Percentiles rank a stretch among this genome's conserved stretches.
Evolutionary conservation across 2,797 vertebrate species (phyloP).

Genomic region (Anguilla obscura): DNA sequence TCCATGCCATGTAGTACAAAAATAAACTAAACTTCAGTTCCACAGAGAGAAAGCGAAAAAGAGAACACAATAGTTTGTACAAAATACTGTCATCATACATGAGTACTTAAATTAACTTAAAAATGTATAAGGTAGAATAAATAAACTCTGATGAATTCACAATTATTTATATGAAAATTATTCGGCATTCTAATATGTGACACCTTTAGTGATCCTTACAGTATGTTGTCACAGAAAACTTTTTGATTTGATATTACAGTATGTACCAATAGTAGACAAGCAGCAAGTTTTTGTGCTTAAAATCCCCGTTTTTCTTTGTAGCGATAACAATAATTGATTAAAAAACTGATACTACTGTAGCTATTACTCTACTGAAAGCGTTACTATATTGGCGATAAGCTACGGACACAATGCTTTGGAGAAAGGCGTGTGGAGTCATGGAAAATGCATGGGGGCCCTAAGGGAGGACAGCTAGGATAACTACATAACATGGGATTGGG

Average conservation of each 20-base stretch:
- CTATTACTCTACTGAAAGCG: conserved; percentile 91
- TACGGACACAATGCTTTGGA: conserved; percentile 88
- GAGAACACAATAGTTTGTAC: conserved; percentile 84
- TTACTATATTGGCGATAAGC: conserved; percentile 90
- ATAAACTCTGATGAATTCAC: conserved; percentile 91
- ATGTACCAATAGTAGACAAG: conserved; percentile 90
- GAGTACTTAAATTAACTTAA: conserved; percentile 87
- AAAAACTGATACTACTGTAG: conserved; percentile 79
- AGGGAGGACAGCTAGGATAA: conserved; percentile 64
- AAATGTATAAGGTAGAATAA: conserved; percentile 91
- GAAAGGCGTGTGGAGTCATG: conserved; percentile 78
- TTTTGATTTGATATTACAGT: conserved; percentile 86
- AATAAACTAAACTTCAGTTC: conserved; percentile 88
- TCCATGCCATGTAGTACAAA: conserved; percentile 97
- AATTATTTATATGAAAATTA: conserved; percentile 90
- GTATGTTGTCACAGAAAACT: conserved; percentile 91
- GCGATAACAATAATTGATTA: conserved; percentile 85
- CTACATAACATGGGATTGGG: conserved; percentile 74
- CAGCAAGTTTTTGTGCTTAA: conserved; percentile 98
- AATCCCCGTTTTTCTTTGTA: conserved; percentile 87
- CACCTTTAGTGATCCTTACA: conserved; percentile 85
- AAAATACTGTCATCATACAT: conserved; percentile 93
- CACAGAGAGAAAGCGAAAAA: conserved; percentile 71
- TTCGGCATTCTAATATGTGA: conserved; percentile 96
- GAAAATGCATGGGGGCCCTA: conserved; percentile 71